Base-by-base conservation (phyloP, 2,113 vertebrate species). In the Aptenodytes patagonicus region DNA sequence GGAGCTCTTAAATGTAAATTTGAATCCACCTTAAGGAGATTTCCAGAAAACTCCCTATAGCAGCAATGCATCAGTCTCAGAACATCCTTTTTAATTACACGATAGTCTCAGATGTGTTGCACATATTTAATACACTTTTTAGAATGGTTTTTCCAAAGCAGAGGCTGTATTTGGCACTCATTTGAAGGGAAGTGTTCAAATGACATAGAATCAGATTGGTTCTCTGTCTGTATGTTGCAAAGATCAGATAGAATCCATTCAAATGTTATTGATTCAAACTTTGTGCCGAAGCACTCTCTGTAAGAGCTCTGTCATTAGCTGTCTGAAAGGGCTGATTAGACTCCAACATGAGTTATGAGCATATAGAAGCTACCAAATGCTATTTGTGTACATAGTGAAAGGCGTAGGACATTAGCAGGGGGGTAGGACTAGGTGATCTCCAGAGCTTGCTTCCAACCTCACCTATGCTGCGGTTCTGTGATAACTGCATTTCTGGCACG, bases 201-300 rank as follows among this genome's bases (percentile, higher is more conserved):
- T 83, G 54, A 79, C 0, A 0, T 13, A 57, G 49, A 36, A 54
- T 52, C 4, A 14, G 49, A 75, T 68, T 32, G 5, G 17, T 77
- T 85, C 58, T 71, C 55, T 79, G 15, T 52, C 32, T 61, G 21
- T 16, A 24, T 82, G 75, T 89, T 91, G 51, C 31, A 72, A 90
- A 86, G 87, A 87, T 84, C 81, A 94, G 84, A 91, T n/a, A 84
- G 87, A 93, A 94, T 81, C 73, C 84, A 85, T 89, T 89, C 78
- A 93, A 88, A 40, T 60, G 34, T 61, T 93, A 89, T 61, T 47
- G 82, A 88, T 92, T 88, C 85, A 77, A 66, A 80, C 46, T 76
- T 76, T 49, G 36, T 57, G n/a, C 60, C 69, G 64, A 70, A 70
- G 40, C 31, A 5, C 61, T 44, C 55, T 31, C 85, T 40, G 2